Percentiles rank a stretch among this genome's conserved stretches.
phyloP scores from a whole-genome alignment of 2,797 vertebrate species.

The Pipistrellus pygmaeus region DNA sequence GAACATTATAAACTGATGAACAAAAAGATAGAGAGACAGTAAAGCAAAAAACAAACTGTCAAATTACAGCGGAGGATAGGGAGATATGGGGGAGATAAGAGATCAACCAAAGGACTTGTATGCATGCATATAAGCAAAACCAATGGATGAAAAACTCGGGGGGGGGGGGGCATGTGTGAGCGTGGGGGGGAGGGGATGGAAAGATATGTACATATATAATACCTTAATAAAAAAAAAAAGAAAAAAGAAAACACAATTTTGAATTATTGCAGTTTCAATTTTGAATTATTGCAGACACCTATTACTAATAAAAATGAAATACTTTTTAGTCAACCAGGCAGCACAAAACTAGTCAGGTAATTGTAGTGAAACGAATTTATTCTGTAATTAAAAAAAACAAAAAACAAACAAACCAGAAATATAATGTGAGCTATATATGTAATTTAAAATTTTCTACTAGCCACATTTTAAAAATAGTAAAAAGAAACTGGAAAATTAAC shows the following conservation, averaged over 20 bases:
- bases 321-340: conserved; percentile 14
- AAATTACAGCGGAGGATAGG: too few relatives aligned
- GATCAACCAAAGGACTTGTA: too few relatives aligned
- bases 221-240: too few relatives aligned
- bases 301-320: conserved; percentile 33
- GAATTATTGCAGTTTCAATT: conserved; percentile 4
- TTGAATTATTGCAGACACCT: background rate
- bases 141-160: too few relatives aligned
- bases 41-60: too few relatives aligned
- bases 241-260: background rate
- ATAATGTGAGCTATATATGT: background rate
- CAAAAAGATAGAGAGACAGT: too few relatives aligned
- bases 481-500: background rate
- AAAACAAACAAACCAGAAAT: background rate
- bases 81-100: too few relatives aligned
- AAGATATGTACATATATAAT: too few relatives aligned
- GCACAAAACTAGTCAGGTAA: conserved; percentile 7
- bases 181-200: too few relatives aligned
- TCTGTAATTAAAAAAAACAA: background rate
- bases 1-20: too few relatives aligned
- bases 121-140: too few relatives aligned
- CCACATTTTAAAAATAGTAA: conserved; percentile 10
- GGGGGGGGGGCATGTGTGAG: too few relatives aligned
- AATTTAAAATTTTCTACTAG: conserved; percentile 19
- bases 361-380: conserved; percentile 8